Conservation (phyloP, 2,888 invertebrate species). For the Belgica antarctica region DNA sequence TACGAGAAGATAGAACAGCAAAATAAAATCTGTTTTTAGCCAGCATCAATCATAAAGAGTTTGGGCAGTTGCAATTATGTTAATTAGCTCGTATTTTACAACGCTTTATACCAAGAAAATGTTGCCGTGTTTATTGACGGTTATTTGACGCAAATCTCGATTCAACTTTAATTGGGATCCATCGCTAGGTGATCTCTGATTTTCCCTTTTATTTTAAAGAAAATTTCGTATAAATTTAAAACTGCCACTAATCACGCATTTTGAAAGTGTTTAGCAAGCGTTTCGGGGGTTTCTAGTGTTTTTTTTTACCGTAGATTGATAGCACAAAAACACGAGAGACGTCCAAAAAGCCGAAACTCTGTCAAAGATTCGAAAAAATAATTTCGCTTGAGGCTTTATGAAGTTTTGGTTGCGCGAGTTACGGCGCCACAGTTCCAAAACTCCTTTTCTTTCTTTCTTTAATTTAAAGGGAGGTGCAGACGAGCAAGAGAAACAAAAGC, state of each 20-base stretch:
- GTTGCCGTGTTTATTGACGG: slow-evolving; percentile 42
- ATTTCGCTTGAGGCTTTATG: slow-evolving; percentile 29
- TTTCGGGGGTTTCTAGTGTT: too few relatives aligned
- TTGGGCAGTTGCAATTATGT: slow-evolving; percentile 36
- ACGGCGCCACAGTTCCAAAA: slow-evolving; percentile 42
- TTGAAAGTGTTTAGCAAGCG: not conserved
- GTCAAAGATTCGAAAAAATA: not conserved
- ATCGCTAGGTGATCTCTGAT: not conserved
- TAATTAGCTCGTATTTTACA: slow-evolving; percentile 37
- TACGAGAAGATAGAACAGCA: not conserved
- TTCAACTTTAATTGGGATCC: not conserved
- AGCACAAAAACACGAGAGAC: not conserved
- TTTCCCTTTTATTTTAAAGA: not conserved
- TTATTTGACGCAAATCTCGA: not conserved
- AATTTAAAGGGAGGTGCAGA: slow-evolving; percentile 39
- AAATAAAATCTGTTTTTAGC: not conserved
- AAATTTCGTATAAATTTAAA: too few relatives aligned
- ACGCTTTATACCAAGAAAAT: slow-evolving; percentile 41
- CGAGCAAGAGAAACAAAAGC: not conserved
- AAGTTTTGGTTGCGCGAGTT: slow-evolving; percentile 30
- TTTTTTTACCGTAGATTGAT: too few relatives aligned
- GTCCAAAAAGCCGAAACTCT: not conserved
- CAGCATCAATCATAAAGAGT: slow-evolving; percentile 23
- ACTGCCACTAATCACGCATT: too few relatives aligned
- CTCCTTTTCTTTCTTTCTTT: slow-evolving; percentile 21